Evolutionary conservation across 2,113 vertebrate genomes (phyloP).

Genomic region (Zosterops borbonicus): DNA sequence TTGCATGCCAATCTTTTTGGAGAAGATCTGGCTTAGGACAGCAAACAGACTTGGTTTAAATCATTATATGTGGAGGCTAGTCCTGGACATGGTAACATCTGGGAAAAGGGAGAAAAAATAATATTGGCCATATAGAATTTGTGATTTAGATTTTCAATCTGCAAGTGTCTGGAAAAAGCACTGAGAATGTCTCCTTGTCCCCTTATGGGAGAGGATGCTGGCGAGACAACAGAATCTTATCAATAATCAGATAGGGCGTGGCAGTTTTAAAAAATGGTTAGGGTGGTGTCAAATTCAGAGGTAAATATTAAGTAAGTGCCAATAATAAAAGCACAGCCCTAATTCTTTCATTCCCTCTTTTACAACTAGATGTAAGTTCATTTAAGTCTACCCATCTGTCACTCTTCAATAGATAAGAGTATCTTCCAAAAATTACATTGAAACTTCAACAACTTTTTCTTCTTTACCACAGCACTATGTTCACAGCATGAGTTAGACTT

Average conservation of each 20-base stretch:
- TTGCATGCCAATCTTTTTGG: neutral
- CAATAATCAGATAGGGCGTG: neutral
- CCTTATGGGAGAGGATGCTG: neutral
- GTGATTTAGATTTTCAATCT: neutral
- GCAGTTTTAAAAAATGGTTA: neutral
- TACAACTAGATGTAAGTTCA: neutral
- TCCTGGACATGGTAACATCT: neutral
- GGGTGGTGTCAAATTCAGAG: neutral
- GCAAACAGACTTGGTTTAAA: neutral
- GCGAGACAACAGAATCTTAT: neutral
- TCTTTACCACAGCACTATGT: neutral
- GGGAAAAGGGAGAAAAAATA: neutral
- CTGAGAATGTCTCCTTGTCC: neutral
- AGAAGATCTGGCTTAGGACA: neutral
- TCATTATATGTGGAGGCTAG: neutral
- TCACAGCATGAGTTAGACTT: neutral
- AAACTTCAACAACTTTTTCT: neutral
- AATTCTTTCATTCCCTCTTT: neutral
- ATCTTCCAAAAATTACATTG: neutral
- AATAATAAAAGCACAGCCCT: neutral
- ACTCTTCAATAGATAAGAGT: neutral
- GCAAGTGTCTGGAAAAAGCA: neutral
- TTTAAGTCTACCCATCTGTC: neutral
- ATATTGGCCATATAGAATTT: neutral
- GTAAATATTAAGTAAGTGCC: neutral